Percentiles rank a stretch among this genome's conserved stretches.
These are phyloP conservation scores for Drosophila gaucha DNA, from an alignment of 2,888 invertebrate genomes.

Conservation along the genomic window DNA sequence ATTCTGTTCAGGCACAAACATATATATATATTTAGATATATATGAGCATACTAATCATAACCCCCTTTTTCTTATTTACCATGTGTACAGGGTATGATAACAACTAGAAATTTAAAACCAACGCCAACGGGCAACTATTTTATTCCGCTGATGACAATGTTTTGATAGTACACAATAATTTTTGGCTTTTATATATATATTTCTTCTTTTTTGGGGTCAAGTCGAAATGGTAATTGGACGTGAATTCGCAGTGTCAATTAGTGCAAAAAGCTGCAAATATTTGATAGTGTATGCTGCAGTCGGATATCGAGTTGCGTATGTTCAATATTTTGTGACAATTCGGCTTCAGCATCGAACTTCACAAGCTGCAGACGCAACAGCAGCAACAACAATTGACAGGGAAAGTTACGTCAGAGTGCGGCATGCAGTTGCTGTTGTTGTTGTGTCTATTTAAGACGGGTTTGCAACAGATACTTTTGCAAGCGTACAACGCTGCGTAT, in stretches of 20 bases:
- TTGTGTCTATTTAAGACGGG: conserved; percentile 45
- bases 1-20: too few relatives aligned
- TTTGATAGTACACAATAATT: conserved; percentile 57
- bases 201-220: conserved; percentile 48
- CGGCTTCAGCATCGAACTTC: conserved; percentile 3
- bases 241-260: conserved; percentile 4
- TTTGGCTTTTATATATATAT: conserved; percentile 20
- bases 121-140: conserved; percentile 44
- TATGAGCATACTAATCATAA: too few relatives aligned
- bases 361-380: too few relatives aligned
- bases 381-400: conserved; percentile 35
- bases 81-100: background rate
- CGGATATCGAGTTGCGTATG: background rate
- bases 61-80: background rate
- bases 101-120: conserved; percentile 56
- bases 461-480: conserved; percentile 34
- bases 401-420: conserved; percentile 66
- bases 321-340: conserved; percentile 20
- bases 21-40: too few relatives aligned
- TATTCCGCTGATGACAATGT: conserved; percentile 58
- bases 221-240: conserved; percentile 7
- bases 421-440: conserved; percentile 21
- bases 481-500: conserved; percentile 35
- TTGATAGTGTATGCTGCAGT: conserved; percentile 19
- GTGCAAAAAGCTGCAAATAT: conserved; percentile 3